These are phyloP conservation scores for Calyptommatus sinebrachiatus DNA, from an alignment of 2,113 vertebrate species.

Conservation along the genomic window DNA sequence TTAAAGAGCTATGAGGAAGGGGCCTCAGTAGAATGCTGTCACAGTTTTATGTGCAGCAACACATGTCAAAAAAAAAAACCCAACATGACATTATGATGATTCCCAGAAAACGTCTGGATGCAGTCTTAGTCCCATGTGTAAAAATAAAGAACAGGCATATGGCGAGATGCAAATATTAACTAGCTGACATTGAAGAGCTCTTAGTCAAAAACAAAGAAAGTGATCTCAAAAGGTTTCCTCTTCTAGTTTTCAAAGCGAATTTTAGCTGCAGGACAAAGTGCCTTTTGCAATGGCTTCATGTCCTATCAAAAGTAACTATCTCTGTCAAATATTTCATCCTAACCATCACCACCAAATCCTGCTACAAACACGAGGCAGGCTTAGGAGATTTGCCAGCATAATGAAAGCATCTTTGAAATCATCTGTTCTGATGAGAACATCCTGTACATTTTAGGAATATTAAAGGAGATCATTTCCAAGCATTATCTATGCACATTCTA, in stretches of 20 bases:
- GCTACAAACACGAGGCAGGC: slow-evolving; percentile 35
- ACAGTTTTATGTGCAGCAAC: too few species aligned
- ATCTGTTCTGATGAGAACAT: slow-evolving; percentile 39
- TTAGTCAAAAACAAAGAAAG: not conserved
- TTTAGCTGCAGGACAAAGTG: not conserved
- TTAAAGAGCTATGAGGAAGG: too few species aligned
- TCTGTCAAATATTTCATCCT: slow-evolving; percentile 34
- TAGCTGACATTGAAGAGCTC: not conserved
- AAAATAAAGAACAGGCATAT: too few species aligned
- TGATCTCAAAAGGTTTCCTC: not conserved
- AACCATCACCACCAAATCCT: not conserved
- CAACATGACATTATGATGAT: too few species aligned
- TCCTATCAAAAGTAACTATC: slow-evolving; percentile 32
- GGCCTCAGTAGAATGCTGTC: too few species aligned
- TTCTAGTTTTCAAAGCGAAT: not conserved
- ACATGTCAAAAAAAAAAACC: too few species aligned
- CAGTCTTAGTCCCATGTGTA: too few species aligned
- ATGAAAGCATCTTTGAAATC: slow-evolving; percentile 39
- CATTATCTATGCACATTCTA: not conserved
- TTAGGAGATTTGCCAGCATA: slow-evolving; percentile 42
- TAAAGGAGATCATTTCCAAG: slow-evolving; percentile 11
- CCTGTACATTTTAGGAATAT: slow-evolving; percentile 10
- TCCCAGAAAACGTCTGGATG: too few species aligned
- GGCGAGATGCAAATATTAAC: too few species aligned
- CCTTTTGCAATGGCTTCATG: fast-evolving